Conservation (phyloP, 2,113 vertebrate species). For the Poeciliopsis retropinna region DNA sequence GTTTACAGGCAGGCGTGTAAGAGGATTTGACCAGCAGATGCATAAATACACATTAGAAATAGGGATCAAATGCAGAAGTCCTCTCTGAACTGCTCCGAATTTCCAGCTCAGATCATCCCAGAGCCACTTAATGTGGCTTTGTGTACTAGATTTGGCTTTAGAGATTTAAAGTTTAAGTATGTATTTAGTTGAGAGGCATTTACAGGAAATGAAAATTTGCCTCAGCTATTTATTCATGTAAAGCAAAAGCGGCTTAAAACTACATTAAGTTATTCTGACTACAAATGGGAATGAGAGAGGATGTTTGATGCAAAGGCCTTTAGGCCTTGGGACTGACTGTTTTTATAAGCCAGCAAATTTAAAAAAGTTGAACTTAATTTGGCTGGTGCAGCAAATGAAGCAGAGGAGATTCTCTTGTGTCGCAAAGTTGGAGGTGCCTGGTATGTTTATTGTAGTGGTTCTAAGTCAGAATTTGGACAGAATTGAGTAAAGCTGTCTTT, state of each 20-base stretch:
- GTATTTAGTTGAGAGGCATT: constrained; percentile 54
- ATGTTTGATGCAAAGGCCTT: constrained; percentile 20
- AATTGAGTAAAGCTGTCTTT: not conserved
- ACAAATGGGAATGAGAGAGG: not conserved
- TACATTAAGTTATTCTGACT: constrained; percentile 23
- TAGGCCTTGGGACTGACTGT: not conserved
- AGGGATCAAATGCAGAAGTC: constrained; percentile 46
- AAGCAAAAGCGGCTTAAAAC: constrained; percentile 45
- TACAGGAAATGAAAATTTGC: constrained; percentile 43
- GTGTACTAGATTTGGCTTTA: constrained; percentile 47
- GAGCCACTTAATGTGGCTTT: constrained; percentile 47
- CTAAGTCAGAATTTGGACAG: not conserved
- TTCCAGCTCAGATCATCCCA: constrained; percentile 43
- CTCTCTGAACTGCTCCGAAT: constrained; percentile 38
- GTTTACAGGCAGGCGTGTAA: constrained; percentile 50
- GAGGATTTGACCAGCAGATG: constrained; percentile 61
- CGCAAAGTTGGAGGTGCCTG: not conserved
- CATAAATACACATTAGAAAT: constrained; percentile 62
- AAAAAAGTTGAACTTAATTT: not conserved
- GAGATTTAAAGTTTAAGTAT: constrained; percentile 47
- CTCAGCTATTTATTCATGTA: constrained; percentile 28
- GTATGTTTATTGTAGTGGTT: not conserved
- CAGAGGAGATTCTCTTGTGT: not conserved
- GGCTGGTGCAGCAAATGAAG: not conserved
- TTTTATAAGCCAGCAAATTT: no score